phyloP scores from a whole-genome alignment of 2,797 vertebrate genomes.

The Uromys caudimaculatus region DNA sequence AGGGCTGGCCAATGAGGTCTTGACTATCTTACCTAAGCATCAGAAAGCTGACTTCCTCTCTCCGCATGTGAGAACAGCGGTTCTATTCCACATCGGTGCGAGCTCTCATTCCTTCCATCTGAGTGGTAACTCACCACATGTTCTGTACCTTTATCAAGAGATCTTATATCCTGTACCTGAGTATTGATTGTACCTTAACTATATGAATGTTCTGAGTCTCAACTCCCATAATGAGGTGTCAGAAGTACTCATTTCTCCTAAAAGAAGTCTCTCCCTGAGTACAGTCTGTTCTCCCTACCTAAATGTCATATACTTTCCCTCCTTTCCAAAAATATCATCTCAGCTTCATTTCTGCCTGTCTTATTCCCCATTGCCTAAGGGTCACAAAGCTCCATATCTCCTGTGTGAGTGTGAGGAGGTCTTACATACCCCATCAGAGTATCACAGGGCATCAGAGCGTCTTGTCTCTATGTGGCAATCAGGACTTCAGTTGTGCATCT shows the following conservation, averaged over 20 bases:
- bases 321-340: neutral
- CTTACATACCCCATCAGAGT: neutral
- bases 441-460: neutral
- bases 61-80: neutral
- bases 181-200: neutral
- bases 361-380: neutral
- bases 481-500: neutral
- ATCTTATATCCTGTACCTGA: neutral
- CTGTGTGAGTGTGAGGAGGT: neutral
- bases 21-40: neutral
- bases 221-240: too few relatives aligned
- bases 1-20: neutral
- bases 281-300: too few relatives aligned
- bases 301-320: neutral
- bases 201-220: neutral
- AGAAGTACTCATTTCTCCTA: neutral
- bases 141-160: neutral
- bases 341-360: neutral
- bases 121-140: neutral
- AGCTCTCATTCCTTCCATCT: neutral
- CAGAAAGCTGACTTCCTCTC: neutral
- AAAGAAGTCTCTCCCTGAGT: neutral
- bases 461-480: neutral
- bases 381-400: neutral
- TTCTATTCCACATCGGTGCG: neutral